Conservation (phyloP, 2,113 vertebrate genomes). For the Eubucco bourcierii region DNA sequence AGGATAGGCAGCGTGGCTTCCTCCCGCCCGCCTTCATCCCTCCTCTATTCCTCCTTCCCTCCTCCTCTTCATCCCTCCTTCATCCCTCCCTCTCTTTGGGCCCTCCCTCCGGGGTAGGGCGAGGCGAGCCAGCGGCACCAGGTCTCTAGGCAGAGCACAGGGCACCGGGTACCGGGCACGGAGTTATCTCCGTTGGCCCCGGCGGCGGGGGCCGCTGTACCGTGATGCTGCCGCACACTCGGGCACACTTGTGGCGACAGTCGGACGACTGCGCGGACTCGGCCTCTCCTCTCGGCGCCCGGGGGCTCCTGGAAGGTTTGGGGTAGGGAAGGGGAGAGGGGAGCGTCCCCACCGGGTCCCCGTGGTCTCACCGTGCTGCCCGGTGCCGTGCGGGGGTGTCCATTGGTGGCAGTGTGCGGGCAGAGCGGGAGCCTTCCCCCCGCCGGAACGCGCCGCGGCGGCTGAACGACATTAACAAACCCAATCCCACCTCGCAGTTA, state of each 20-base stretch:
- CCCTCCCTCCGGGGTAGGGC: conserved; percentile 11
- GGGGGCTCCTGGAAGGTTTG: background rate
- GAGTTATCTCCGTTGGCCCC: background rate
- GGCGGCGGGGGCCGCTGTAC: background rate
- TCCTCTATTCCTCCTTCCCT: background rate
- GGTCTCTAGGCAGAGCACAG: background rate
- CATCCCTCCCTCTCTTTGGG: background rate
- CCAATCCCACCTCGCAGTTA: conserved; percentile 59
- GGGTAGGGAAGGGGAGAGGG: too few relatives aligned
- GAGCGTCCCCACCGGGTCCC: background rate
- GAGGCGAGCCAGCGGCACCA: background rate
- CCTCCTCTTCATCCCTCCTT: background rate
- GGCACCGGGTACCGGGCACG: background rate
- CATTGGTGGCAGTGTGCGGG: background rate
- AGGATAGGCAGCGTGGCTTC: background rate
- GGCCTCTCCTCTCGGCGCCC: background rate
- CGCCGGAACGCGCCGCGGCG: background rate
- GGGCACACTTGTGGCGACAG: background rate
- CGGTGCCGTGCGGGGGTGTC: background rate
- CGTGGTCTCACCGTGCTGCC: conserved; percentile 72
- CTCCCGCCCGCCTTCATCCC: background rate
- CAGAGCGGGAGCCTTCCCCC: background rate
- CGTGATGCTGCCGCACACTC: background rate
- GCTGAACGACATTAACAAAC: conserved; percentile 67
- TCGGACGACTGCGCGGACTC: background rate